Conservation (phyloP, 2,113 vertebrate genomes). For the Hystrix cristata region DNA sequence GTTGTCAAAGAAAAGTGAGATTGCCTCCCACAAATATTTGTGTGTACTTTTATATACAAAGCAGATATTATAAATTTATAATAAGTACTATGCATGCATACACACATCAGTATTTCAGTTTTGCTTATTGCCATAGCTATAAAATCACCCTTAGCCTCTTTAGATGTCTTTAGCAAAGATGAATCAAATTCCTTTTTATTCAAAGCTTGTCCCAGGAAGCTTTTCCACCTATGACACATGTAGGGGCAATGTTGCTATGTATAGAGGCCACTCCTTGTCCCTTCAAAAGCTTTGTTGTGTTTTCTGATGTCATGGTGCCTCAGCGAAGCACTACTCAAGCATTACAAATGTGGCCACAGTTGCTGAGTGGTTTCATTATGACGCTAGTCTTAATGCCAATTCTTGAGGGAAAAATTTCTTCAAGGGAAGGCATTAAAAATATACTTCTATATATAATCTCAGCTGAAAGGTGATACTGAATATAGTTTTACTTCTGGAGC, state of each 20-base stretch:
- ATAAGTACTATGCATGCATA: not conserved
- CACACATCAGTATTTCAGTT: not conserved
- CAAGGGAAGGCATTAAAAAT: conserved; percentile 32
- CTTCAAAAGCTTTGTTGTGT: conserved; percentile 70
- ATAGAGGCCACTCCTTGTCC: conserved; percentile 52
- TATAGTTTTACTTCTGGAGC: conserved; percentile 40
- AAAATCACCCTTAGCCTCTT: not conserved
- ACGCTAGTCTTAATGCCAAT: conserved; percentile 18
- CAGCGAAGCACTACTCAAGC: conserved; percentile 32
- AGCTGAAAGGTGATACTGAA: conserved; percentile 21
- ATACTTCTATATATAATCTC: conserved; percentile 38
- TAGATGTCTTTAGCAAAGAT: conserved; percentile 19
- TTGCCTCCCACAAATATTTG: not conserved
- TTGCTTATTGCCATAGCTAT: not conserved
- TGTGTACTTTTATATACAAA: not conserved
- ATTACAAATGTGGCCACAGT: conserved; percentile 59
- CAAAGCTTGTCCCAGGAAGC: conserved; percentile 9
- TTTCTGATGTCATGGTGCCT: conserved; percentile 78
- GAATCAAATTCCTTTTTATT: conserved; percentile 32
- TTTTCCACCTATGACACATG: not conserved
- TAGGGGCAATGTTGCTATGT: conserved; percentile 62
- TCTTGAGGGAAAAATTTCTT: conserved; percentile 44
- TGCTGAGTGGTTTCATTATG: conserved; percentile 52
- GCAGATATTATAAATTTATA: not conserved
- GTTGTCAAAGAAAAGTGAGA: conserved; percentile 18